These are phyloP conservation scores for Druon quercuslanigerum DNA, from an alignment of 1,140 invertebrate genomes.

Conservation along the genomic window DNA sequence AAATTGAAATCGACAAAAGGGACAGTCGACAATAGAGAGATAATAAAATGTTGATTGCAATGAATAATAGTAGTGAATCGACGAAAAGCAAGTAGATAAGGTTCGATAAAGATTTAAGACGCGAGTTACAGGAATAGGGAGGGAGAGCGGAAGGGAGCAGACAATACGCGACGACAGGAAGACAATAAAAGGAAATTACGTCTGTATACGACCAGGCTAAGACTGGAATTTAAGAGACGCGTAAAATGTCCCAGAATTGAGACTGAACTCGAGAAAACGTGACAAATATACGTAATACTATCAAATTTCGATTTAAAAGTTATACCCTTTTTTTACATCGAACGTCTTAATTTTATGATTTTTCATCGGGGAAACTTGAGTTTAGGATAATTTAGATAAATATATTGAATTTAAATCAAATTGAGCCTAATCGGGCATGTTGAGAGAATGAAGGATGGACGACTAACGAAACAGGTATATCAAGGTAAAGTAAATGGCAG, in stretches of 20 bases:
- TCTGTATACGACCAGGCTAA: neutral
- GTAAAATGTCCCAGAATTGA: neutral
- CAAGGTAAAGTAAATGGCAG: too few species aligned
- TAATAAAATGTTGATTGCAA: slow-evolving; percentile 7
- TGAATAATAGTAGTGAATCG: neutral
- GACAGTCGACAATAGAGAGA: neutral
- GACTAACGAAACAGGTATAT: too few species aligned
- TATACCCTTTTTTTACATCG: too few species aligned
- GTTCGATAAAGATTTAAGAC: neutral
- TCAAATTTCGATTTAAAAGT: too few species aligned
- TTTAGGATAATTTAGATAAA: too few species aligned
- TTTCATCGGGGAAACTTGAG: too few species aligned
- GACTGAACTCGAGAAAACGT: neutral
- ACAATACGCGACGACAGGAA: neutral
- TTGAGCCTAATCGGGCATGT: too few species aligned
- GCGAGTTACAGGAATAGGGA: neutral
- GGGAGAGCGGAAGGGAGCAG: neutral
- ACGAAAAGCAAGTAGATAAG: neutral
- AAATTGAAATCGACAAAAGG: neutral
- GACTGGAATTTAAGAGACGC: neutral
- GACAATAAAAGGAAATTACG: slow-evolving; percentile 1
- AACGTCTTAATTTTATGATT: too few species aligned
- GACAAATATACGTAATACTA: neutral
- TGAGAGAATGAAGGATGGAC: too few species aligned
- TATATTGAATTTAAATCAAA: too few species aligned